phyloP scores from a whole-genome alignment of 2,797 vertebrate species.

The Coluber constrictor region DNA sequence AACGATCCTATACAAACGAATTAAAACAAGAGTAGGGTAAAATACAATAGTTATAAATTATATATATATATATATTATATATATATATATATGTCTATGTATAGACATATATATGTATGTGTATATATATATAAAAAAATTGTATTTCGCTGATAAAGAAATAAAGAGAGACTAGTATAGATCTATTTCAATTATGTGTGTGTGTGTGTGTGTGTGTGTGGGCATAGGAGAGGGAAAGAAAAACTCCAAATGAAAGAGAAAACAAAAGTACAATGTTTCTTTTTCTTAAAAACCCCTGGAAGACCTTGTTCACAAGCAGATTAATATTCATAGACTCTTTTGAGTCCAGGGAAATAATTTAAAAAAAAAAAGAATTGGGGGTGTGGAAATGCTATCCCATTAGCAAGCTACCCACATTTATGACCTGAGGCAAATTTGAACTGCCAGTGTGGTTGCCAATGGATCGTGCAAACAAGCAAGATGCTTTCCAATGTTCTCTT shows the following conservation, averaged over 20 bases:
- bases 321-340: slow-evolving; percentile 48
- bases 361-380: not conserved
- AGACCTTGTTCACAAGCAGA: slow-evolving; percentile 33
- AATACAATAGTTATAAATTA: too few relatives aligned
- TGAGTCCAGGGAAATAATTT: slow-evolving; percentile 23
- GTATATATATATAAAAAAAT: too few relatives aligned
- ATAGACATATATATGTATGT: too few relatives aligned
- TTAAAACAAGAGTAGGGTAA: too few relatives aligned
- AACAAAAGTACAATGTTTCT: not conserved
- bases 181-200: too few relatives aligned
- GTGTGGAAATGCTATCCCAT: slow-evolving; percentile 39
- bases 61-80: too few relatives aligned
- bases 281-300: slow-evolving; percentile 27
- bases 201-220: too few relatives aligned
- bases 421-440: slow-evolving; percentile 30
- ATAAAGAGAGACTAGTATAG: too few relatives aligned
- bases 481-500: slow-evolving; percentile 17
- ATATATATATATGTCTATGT: too few relatives aligned
- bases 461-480: not conserved
- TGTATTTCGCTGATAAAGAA: too few relatives aligned
- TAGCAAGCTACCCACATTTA: slow-evolving; percentile 44
- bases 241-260: not conserved
- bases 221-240: not conserved
- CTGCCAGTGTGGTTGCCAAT: not conserved
- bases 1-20: too few relatives aligned